Percentiles rank a stretch among this genome's conserved stretches.
Conservation (phyloP, 2,797 vertebrate genomes). For the Macroramphosus scolopax region DNA sequence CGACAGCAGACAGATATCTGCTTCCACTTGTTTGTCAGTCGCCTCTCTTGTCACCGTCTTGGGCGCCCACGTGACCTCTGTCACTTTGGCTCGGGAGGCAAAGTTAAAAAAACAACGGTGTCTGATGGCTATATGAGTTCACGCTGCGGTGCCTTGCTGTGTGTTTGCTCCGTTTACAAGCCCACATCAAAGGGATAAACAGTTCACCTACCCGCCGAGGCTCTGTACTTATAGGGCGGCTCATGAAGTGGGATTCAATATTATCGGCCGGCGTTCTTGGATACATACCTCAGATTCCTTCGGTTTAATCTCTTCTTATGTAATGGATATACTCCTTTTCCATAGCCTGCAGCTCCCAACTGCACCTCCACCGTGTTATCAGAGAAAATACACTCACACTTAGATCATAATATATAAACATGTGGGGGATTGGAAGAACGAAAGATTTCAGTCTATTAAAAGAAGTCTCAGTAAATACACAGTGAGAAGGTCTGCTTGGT, state of each 20-base stretch:
- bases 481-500: not conserved
- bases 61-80: conserved; percentile 25
- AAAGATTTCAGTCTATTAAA: conserved; percentile 44
- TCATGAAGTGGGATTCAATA: conserved; percentile 53
- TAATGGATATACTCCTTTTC: conserved; percentile 73
- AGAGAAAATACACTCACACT: conserved; percentile 43
- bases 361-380: conserved; percentile 52
- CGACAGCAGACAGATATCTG: not conserved
- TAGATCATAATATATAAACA: conserved; percentile 43
- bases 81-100: conserved; percentile 16
- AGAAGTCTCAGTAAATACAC: conserved; percentile 17
- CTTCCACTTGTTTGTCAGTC: not conserved
- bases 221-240: conserved; percentile 31
- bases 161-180: conserved; percentile 52
- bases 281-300: conserved; percentile 75
- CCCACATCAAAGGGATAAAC: conserved; percentile 63
- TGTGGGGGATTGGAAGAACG: conserved; percentile 12
- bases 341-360: conserved; percentile 41
- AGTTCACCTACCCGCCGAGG: conserved; percentile 36
- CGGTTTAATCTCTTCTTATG: conserved; percentile 78
- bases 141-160: conserved; percentile 18
- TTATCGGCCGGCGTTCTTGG: conserved; percentile 60
- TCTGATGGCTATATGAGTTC: conserved; percentile 38
- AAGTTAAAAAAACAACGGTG: conserved; percentile 46
- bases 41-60: not conserved